Base-by-base conservation (phyloP, 2,888 invertebrate genomes). In the Auanema freiburgensis region DNA sequence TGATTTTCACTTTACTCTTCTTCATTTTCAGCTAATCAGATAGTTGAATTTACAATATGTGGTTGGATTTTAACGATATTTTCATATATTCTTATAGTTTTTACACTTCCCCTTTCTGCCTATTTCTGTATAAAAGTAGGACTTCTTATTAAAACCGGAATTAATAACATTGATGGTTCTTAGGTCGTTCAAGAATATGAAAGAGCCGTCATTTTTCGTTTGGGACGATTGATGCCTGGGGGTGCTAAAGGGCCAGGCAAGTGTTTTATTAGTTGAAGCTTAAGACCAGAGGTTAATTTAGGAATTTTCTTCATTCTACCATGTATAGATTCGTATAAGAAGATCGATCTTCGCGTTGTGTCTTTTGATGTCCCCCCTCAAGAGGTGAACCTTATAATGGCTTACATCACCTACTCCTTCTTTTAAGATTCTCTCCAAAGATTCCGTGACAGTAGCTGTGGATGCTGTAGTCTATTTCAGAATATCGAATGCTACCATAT, bases 291-390 rank as follows among this genome's bases (percentile, higher is more conserved):
- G 33, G 33, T 33, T 33, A 33, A 33, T 33, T 64, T 51, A 76
- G 78, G 78, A 18, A 63, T 80, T 43, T 79, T 81, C 65, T 94
- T 84, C 93, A 86, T 77, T 82, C 83, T 73, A 93, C 95, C 85
- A 91, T 92, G 79, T 59, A 82, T 81, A 54, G 81, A 81, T 52
- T 72, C 76, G 18, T 81, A 76, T 60, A 76, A 78, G 43, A 90
- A 92, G 69, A 93, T 97, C n/a, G 96, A 97, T 84, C 87, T 97
- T 66, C 89, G 96, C 56, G 95, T 95, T 5, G 90, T 95, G 0
- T 93, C 94, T 0, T 96, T 96, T 84, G 96, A 96, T 83, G 92
- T 97, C 51, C 95, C 96, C 50, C 96, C 96, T 0, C 96, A 97
- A 87, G 96, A 96, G 89, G 95, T 93, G 42, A 18, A 24, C 41